Conservation (phyloP, 2,888 invertebrate species). For the Eudemis profundana region DNA sequence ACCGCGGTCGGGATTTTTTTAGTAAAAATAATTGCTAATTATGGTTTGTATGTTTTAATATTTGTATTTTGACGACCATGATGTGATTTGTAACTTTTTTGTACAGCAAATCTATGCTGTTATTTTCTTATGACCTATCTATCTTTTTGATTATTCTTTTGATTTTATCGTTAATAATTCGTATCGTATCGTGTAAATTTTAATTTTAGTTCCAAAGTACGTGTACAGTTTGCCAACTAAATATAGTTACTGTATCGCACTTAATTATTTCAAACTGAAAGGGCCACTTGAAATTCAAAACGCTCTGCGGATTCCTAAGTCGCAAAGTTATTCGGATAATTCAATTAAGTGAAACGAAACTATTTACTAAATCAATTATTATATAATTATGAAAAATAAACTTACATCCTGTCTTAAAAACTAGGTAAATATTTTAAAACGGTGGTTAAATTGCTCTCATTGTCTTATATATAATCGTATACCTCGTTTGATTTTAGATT, state of each 20-base stretch:
- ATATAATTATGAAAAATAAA: constrained; percentile 34
- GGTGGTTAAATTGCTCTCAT: constrained; percentile 26
- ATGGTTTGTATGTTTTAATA: too few species aligned
- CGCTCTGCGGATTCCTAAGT: constrained; percentile 1
- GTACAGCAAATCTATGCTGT: too few species aligned
- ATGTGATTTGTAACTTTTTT: too few species aligned
- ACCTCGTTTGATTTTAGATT: too few species aligned
- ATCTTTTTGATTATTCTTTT: neutral
- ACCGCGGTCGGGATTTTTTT: too few species aligned
- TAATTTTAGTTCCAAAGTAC: constrained; percentile 25
- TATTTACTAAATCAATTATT: constrained; percentile 27
- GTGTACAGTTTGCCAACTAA: constrained; percentile 27
- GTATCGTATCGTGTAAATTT: constrained; percentile 16
- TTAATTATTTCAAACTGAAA: constrained; percentile 36
- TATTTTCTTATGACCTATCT: too few species aligned
- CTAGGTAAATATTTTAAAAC: constrained; percentile 26
- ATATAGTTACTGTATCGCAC: constrained; percentile 32
- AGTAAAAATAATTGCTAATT: too few species aligned
- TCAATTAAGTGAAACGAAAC: constrained; percentile 19
- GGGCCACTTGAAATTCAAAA: constrained; percentile 33
- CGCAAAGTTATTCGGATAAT: constrained; percentile 15
- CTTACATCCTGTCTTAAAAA: constrained; percentile 18
- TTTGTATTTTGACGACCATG: too few species aligned
- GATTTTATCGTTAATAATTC: neutral
- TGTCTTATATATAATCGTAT: neutral